Percentiles rank a stretch among this genome's conserved stretches.
Conservation (phyloP, 2,797 vertebrate species). For the Sardinella longiceps region DNA sequence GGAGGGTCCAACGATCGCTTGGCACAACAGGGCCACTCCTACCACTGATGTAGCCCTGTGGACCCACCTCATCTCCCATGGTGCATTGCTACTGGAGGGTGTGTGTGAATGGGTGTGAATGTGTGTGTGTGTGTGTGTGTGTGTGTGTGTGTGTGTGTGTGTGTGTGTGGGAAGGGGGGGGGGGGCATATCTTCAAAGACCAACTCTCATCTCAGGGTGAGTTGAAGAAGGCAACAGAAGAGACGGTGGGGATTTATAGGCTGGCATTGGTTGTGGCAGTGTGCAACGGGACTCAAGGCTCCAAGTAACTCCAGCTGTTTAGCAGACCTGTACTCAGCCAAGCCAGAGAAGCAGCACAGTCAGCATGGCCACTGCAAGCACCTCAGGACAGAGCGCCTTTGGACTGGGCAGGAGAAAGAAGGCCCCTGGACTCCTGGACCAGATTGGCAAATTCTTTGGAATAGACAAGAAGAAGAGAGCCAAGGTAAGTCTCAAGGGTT, state of each 20-base stretch:
- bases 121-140: slow-evolving; percentile 57
- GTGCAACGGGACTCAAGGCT: slow-evolving; percentile 1
- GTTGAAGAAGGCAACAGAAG: slow-evolving; percentile 79
- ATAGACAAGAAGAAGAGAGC: slow-evolving; percentile 92
- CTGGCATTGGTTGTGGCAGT: slow-evolving; percentile 52
- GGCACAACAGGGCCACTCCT: slow-evolving; percentile 81
- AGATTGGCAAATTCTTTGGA: slow-evolving; percentile 93
- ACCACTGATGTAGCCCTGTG: slow-evolving; percentile 56
- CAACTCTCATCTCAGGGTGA: slow-evolving; percentile 81
- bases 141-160: slow-evolving; percentile 58
- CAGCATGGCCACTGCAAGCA: slow-evolving; percentile 89
- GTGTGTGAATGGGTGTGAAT: slow-evolving; percentile 59
- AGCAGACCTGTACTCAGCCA: slow-evolving; percentile 58
- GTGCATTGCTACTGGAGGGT: slow-evolving; percentile 75
- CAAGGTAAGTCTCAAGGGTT: slow-evolving; percentile 87
- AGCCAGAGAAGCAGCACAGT: slow-evolving; percentile 25
- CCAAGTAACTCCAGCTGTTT: background rate
- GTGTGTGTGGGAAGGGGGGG: slow-evolving; percentile 44
- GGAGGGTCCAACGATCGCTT: slow-evolving; percentile 88
- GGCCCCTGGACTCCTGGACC: slow-evolving; percentile 90
- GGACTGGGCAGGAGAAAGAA: slow-evolving; percentile 82
- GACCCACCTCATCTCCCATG: slow-evolving; percentile 89
- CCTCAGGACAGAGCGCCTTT: slow-evolving; percentile 79
- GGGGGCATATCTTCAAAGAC: slow-evolving; percentile 94
- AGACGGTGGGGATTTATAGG: slow-evolving; percentile 69